Base-by-base conservation (phyloP, 2,113 vertebrate genomes). In the Zapornia atra region DNA sequence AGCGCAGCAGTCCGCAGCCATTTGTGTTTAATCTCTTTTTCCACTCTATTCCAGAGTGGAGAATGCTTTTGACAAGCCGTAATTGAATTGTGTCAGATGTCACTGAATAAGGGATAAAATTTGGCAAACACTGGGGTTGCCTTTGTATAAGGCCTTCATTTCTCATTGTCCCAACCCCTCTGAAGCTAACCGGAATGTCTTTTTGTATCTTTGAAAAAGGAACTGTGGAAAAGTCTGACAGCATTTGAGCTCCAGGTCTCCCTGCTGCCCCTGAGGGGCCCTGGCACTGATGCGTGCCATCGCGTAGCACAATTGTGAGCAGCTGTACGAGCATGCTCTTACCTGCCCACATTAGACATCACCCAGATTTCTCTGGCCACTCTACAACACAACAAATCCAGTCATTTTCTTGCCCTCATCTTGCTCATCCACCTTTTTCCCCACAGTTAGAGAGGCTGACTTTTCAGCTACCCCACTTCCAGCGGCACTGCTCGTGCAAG, bases 31-130 rank as follows among this genome's bases (percentile, higher is more conserved):
- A 96, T 78, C 90, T 83, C 70, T 24, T 97, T 94, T 96, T 95
- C 91, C 90, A 94, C 68, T 95, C 73, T 70, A 12, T 75, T 72
- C 90, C 60, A 50, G 75, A 91, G 91, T 64, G 88, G 88, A 97
- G 93, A 98, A 98, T 96, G 79, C 94, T 88, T 97, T 92, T 91
- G 94, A 97, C 93, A 97, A 98, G 87, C 83, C 72, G 28, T 69
- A 96, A 96, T 17, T 94, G 92, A 97, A 95, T 86, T 85, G 87
- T 94, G 90, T 92, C 16, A 31, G 84, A 84, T 77, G 75, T 59
- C 68, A 91, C 57, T 59, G 93, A 77, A 87, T 26, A 96, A 92
- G 82, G 70, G 88, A 83, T 82, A 73, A 94, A 64, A 71, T 86
- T 7, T 91, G 46, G 53, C 64, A 92, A 90, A 91, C 15, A 83